Evolutionary conservation across 2,113 vertebrate species (phyloP), one percentile per base, ranked within the genome.

Genomic region (Myrmophylax atrothorax): DNA sequence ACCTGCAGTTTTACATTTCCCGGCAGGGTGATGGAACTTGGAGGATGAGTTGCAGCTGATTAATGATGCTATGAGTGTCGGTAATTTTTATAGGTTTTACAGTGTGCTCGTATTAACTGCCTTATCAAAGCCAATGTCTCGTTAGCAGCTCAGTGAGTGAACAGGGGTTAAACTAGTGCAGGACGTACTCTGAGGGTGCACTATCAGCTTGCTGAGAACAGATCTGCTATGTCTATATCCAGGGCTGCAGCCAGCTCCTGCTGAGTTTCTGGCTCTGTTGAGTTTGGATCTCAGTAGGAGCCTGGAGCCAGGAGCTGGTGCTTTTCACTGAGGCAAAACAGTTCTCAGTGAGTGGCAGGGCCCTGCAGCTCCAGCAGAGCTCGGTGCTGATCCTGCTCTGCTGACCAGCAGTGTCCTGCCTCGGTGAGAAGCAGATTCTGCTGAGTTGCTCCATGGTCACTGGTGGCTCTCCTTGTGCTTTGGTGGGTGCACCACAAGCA

Each of bases 221-320:
- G 50, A 33, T 20, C 24, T 62, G 23, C 86, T 53, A 3, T 17
- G 33, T 22, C 90, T 68, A 14, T 15, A 68, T 33, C 56, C 62
- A 67, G 78, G 69, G 47, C 69, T 90, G 4, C 69, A 67, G 93
- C 50, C 3, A 0, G 53, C 72, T 85, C 92, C 89, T 0, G 22
- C 79, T 89, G 89, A 66, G 86, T 6, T 78, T 53, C 35, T 90
- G 88, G 81, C 82, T 93, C 74, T 17, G 28, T 26, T 38, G 35
- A 59, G 50, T 74, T 91, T 82, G 86, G 29, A 22, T 83, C 62
- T 24, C 62, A 3, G 70, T 5, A 38, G 73, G 77, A 90, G 53
- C 84, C 73, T 84, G 80, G 76, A 80, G 92, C 68, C 68, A 52
- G 52, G 63, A 93, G 73, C 89, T 83, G 85, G 50, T 91, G 78